Base-by-base conservation (phyloP, 2,113 vertebrate species). In the Glareola pratincola region DNA sequence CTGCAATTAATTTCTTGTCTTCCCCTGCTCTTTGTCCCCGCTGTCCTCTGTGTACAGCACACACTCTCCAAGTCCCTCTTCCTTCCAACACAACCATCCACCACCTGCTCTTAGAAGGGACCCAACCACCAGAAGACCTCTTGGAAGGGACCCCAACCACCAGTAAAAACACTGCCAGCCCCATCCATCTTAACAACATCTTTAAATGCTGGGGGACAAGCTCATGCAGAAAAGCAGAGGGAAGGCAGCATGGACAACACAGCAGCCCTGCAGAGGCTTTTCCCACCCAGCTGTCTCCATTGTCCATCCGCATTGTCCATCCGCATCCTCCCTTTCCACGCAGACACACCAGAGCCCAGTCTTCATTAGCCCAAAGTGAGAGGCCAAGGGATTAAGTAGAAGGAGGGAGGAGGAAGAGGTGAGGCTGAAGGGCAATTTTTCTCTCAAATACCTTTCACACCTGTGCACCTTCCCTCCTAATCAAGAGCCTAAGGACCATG, bases 401-500 rank as follows among this genome's bases (percentile, higher is more conserved):
- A 86, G 36, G 54, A 87, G 54, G 11, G 36, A 36, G 26, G 11
- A 63, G 30, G 48, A 76, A 59, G 67, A 83, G 47, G 51, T 16
- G 71, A 88, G 54, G 53, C 36, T 3, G 1, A 69, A 53, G 10
- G 21, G 34, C 19, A 56, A 5, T 48, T 86, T 79, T 62, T 45
- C 72, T 81, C 86, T 51, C 45, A 48, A 48, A 53, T 48, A 48
- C 34, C 21, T 80, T 37, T 34, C 67, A 50, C 27, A 80, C 8
- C 11, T 47, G 0, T 10, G 8, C 32, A 23, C n/a, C 21, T 60
- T 69, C 41, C 16, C 24, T 74, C 43, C 45, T 34, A 3, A 3
- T 6, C 50, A 69, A 43, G 53, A 48, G 50, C 45, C 72, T 53
- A 0, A 2, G 2, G 51, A 32, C 34, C 26, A 9, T 2, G 2